Conservation (phyloP, 2,888 invertebrate species). For the Trisateles emortualis region DNA sequence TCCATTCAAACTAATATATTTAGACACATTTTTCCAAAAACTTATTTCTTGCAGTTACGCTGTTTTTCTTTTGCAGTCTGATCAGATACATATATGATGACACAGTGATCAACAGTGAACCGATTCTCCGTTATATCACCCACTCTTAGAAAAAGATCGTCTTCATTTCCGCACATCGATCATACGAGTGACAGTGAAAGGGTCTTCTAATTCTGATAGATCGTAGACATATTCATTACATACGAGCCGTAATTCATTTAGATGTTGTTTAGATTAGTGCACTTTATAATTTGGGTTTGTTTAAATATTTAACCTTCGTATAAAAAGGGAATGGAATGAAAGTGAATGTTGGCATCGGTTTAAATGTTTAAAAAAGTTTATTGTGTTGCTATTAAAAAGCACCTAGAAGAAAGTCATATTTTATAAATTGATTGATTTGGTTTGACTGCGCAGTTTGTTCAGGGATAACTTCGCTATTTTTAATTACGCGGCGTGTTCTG, state of each 20-base stretch:
- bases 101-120: constrained; percentile 59
- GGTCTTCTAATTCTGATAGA: constrained; percentile 85
- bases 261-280: constrained; percentile 26
- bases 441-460: too few relatives aligned
- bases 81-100: background rate
- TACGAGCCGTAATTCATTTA: constrained; percentile 64
- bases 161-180: constrained; percentile 86
- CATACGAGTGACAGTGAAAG: constrained; percentile 79
- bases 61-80: background rate
- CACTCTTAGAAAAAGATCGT: constrained; percentile 82
- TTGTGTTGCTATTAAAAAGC: too few relatives aligned
- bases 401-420: too few relatives aligned
- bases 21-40: too few relatives aligned
- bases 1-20: too few relatives aligned
- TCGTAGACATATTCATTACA: constrained; percentile 80
- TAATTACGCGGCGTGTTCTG: too few relatives aligned
- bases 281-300: constrained; percentile 19
- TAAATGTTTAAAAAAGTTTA: too few relatives aligned
- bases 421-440: too few relatives aligned
- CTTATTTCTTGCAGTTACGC: background rate
- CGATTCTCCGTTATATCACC: constrained; percentile 67
- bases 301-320: background rate
- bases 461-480: too few relatives aligned
- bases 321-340: background rate
- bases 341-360: too few relatives aligned